Evolutionary conservation across 2,797 vertebrate species (phyloP).

Genomic region (Astyanax mexicanus): DNA sequence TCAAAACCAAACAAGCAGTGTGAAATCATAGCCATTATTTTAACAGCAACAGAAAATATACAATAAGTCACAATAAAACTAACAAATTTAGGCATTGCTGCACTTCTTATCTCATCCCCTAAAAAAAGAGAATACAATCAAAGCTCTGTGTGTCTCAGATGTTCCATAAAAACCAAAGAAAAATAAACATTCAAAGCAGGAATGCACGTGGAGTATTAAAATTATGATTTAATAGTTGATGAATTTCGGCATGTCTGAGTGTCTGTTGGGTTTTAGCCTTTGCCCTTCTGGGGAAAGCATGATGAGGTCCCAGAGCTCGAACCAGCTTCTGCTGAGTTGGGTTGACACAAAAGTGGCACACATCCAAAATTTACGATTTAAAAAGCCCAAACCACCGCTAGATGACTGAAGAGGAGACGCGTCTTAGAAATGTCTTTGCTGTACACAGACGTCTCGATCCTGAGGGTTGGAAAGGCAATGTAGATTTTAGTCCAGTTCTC

Average conservation of each 20-base stretch:
- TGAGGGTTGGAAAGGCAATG: constrained; percentile 86
- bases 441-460: constrained; percentile 88
- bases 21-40: constrained; percentile 40
- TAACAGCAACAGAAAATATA: constrained; percentile 51
- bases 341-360: constrained; percentile 81
- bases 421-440: constrained; percentile 93
- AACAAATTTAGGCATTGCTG: constrained; percentile 54
- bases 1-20: constrained; percentile 48
- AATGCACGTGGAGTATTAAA: constrained; percentile 77
- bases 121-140: constrained; percentile 70
- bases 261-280: constrained; percentile 75
- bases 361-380: constrained; percentile 74
- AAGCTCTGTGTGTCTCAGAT: constrained; percentile 72
- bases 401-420: constrained; percentile 88
- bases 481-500: constrained; percentile 90
- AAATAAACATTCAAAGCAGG: constrained; percentile 72
- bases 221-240: constrained; percentile 65
- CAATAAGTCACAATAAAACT: constrained; percentile 57
- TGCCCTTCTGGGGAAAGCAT: constrained; percentile 76
- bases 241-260: constrained; percentile 70
- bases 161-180: constrained; percentile 86
- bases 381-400: constrained; percentile 89
- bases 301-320: constrained; percentile 75
- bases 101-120: constrained; percentile 66
- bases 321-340: constrained; percentile 83